These are phyloP conservation scores for Tridacna crocea DNA, from an alignment of 2,888 invertebrate species.

Conservation along the genomic window DNA sequence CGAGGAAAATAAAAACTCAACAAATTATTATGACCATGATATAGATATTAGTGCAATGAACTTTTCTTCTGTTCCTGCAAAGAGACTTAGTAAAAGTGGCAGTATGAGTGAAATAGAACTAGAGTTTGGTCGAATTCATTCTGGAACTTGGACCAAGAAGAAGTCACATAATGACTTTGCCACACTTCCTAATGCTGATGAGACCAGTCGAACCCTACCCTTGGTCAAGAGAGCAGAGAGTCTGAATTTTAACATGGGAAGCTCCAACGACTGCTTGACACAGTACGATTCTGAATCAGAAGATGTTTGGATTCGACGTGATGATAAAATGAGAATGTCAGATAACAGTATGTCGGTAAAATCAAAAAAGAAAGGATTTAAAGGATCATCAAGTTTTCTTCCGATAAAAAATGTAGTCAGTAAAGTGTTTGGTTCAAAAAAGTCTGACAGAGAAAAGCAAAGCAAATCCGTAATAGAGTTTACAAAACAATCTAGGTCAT, in stretches of 20 bases:
- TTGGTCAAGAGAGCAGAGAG: constrained; percentile 57
- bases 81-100: constrained; percentile 58
- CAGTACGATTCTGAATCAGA: constrained; percentile 40
- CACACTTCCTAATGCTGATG: constrained; percentile 78
- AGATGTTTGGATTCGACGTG: constrained; percentile 61
- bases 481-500: constrained; percentile 30
- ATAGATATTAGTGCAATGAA: constrained; percentile 55
- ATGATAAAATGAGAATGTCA: constrained; percentile 51
- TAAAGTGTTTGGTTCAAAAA: constrained; percentile 59
- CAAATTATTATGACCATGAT: constrained; percentile 51
- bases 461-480: constrained; percentile 49
- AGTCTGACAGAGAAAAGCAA: constrained; percentile 53
- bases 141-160: constrained; percentile 78
- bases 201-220: constrained; percentile 72
- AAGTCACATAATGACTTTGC: constrained; percentile 67
- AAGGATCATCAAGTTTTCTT: constrained; percentile 58
- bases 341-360: constrained; percentile 48
- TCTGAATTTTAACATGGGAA: constrained; percentile 50
- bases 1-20: constrained; percentile 50
- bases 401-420: constrained; percentile 52
- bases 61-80: constrained; percentile 49
- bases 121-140: constrained; percentile 61
- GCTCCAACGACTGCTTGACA: constrained; percentile 26
- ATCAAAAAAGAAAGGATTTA: constrained; percentile 53
- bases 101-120: constrained; percentile 58